Percentiles rank a stretch among this genome's conserved stretches.
Evolutionary conservation across 2,888 invertebrate genomes (phyloP).

Genomic region (Cerastis leucographa): DNA sequence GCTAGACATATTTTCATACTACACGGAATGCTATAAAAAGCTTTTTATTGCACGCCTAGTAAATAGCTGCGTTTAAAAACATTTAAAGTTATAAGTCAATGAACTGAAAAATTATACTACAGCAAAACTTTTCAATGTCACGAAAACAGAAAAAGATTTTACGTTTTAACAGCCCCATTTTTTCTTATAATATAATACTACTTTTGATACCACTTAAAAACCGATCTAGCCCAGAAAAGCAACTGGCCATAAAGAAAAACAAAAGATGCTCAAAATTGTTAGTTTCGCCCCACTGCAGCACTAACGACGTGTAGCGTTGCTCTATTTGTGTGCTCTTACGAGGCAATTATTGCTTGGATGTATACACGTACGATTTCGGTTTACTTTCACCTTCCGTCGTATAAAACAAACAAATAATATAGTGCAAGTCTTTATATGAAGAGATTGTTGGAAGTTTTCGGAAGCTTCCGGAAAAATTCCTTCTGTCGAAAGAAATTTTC

Average conservation of each 20-base stretch:
- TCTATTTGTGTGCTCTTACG: slow-evolving; percentile 41
- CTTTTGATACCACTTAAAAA: slow-evolving; percentile 7
- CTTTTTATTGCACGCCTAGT: neutral
- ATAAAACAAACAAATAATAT: slow-evolving; percentile 13
- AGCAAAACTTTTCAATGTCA: neutral
- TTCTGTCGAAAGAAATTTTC: neutral
- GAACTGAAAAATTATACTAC: neutral
- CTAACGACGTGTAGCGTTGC: slow-evolving; percentile 57
- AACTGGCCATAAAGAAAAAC: slow-evolving; percentile 38
- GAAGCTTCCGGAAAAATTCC: neutral
- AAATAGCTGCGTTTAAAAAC: neutral
- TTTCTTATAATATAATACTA: neutral
- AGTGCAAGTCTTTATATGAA: neutral
- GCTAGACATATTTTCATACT: neutral
- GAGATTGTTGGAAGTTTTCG: neutral
- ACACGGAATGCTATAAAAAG: neutral
- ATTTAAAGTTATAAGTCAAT: neutral
- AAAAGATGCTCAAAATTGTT: slow-evolving; percentile 37
- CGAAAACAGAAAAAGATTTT: neutral
- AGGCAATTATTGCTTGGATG: slow-evolving; percentile 44
- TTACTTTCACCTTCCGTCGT: slow-evolving; percentile 71
- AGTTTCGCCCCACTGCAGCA: slow-evolving; percentile 47
- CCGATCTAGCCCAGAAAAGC: slow-evolving; percentile 26
- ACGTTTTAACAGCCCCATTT: neutral
- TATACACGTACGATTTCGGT: slow-evolving; percentile 34